Evolutionary conservation across 2,888 invertebrate species (phyloP).

Genomic region (Apamea monoglypha): DNA sequence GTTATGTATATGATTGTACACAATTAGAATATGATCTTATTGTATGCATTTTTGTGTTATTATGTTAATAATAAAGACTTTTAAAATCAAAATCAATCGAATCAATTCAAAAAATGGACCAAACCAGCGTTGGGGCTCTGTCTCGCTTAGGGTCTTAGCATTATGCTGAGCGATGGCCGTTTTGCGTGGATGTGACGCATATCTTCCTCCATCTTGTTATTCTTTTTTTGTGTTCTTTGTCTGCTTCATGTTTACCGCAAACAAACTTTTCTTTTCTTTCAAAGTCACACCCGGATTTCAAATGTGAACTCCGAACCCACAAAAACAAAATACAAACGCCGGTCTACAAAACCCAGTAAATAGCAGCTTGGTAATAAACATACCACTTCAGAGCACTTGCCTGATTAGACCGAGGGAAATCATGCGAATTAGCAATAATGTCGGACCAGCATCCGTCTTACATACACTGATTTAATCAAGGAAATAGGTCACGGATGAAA

Average conservation of each 20-base stretch:
- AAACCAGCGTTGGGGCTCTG: too few species aligned
- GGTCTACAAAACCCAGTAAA: conserved; percentile 40
- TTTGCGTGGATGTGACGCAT: too few species aligned
- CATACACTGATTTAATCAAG: conserved; percentile 71
- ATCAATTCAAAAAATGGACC: too few species aligned
- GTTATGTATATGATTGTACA: too few species aligned
- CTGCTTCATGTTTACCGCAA: not conserved
- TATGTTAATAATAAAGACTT: too few species aligned
- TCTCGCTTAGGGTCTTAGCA: too few species aligned
- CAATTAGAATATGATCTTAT: too few species aligned
- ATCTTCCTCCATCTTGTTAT: too few species aligned
- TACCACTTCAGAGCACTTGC: conserved; percentile 77
- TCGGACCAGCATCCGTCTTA: conserved; percentile 66
- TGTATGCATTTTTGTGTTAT: too few species aligned
- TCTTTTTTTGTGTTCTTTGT: too few species aligned
- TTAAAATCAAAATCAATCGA: too few species aligned
- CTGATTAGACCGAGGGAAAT: conserved; percentile 81
- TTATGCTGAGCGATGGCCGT: too few species aligned
- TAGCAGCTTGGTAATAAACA: conserved; percentile 68
- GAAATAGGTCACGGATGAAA: conserved; percentile 59
- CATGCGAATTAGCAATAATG: conserved; percentile 79
- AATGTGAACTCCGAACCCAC: conserved; percentile 24
- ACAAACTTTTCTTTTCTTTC: not conserved
- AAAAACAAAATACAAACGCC: conserved; percentile 53
- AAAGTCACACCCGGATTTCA: not conserved